phyloP scores from a whole-genome alignment of 1,140 invertebrate genomes.

The Anthonomus grandis region DNA sequence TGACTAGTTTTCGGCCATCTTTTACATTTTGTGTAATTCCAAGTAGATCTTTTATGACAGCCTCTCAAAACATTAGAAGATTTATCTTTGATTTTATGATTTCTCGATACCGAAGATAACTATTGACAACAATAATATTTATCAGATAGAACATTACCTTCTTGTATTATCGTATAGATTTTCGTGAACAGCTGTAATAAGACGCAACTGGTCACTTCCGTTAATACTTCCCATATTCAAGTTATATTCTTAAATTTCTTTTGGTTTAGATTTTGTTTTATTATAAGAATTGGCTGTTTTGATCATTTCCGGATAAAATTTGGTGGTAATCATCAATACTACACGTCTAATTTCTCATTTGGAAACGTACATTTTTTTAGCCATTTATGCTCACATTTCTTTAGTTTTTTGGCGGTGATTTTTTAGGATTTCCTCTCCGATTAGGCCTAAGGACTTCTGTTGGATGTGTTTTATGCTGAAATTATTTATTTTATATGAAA shows the following conservation, averaged over 20 bases:
- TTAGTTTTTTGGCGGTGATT: conserved; percentile 17
- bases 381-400: conserved; percentile 19
- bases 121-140: conserved; percentile 4
- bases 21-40: neutral
- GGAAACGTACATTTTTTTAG: conserved; percentile 5
- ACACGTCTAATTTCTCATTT: conserved; percentile 20
- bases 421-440: conserved; percentile 19
- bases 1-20: conserved; percentile 1
- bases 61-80: neutral
- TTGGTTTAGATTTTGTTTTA: no score
- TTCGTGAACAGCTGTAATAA: conserved; percentile 1
- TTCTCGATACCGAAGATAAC: conserved; percentile 19
- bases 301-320: conserved; percentile 8
- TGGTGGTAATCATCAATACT: conserved; percentile 22
- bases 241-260: conserved; percentile 5
- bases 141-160: conserved; percentile 1
- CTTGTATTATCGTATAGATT: neutral
- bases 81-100: neutral
- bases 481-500: neutral
- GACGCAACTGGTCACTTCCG: no score
- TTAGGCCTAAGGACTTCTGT: conserved; percentile 13
- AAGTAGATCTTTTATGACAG: neutral
- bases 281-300: conserved; percentile 5
- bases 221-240: neutral
- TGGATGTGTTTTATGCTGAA: conserved; percentile 10